These are phyloP conservation scores for Odontesthes bonariensis DNA, from an alignment of 2,113 vertebrate genomes.

Conservation along the genomic window DNA sequence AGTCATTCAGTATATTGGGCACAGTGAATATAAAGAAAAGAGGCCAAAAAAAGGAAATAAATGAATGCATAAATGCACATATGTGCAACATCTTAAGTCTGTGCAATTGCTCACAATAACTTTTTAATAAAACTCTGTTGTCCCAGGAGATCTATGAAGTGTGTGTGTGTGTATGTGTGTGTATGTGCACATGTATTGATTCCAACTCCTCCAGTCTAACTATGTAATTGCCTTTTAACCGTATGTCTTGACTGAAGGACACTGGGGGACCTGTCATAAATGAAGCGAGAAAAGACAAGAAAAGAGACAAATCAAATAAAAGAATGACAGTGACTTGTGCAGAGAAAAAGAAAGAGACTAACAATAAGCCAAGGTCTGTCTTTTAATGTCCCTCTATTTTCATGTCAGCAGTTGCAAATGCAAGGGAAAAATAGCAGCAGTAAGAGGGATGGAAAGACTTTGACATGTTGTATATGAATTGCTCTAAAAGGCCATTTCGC, in stretches of 20 bases:
- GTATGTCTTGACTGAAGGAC: conserved; percentile 73
- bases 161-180: conserved; percentile 5
- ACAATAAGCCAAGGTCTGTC: conserved; percentile 56
- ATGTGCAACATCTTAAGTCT: not conserved
- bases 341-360: conserved; percentile 9
- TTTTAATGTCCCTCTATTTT: conserved; percentile 36
- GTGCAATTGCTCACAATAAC: not conserved
- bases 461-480: conserved; percentile 17
- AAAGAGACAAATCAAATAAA: conserved; percentile 19
- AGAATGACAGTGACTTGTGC: conserved; percentile 16
- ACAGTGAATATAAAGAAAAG: not conserved
- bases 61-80: not conserved
- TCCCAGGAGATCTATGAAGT: conserved; percentile 44
- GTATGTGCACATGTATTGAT: conserved; percentile 54
- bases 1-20: not conserved
- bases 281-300: conserved; percentile 27
- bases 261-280: conserved; percentile 62
- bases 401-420: conserved; percentile 15
- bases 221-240: conserved; percentile 75
- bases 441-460: not conserved
- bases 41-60: not conserved
- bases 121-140: conserved; percentile 48
- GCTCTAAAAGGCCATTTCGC: conserved; percentile 21
- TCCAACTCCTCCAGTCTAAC: conserved; percentile 53
- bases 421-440: not conserved